Percentiles rank a stretch among this genome's conserved stretches.
Evolutionary conservation across 2,888 invertebrate species (phyloP).

Genomic region (Ectobius pallidus): DNA sequence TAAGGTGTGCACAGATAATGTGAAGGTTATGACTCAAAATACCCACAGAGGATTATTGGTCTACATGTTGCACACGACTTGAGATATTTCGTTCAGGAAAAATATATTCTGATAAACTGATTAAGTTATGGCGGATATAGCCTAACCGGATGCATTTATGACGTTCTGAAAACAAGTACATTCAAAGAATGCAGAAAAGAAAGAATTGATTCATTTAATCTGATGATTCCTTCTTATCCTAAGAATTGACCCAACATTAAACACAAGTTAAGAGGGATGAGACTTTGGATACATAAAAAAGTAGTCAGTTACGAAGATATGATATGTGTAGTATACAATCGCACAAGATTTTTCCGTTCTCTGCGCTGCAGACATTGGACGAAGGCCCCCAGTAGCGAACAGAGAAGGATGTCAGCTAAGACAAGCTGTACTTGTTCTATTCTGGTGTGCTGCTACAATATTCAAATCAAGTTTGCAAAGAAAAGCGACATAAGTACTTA

Average conservation of each 20-base stretch:
- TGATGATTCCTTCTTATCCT: conserved; percentile 5
- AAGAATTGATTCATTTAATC: conserved; percentile 36
- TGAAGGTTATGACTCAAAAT: no score
- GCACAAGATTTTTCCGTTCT: conserved; percentile 22
- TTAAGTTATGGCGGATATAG: no score
- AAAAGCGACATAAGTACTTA: background rate
- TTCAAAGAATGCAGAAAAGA: conserved; percentile 8
- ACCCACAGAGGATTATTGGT: no score
- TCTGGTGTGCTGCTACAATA: conserved; percentile 21
- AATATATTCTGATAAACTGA: no score
- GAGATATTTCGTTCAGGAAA: no score
- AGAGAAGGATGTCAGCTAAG: conserved; percentile 14
- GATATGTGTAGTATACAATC: conserved; percentile 31
- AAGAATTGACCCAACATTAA: background rate
- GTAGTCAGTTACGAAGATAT: conserved; percentile 32
- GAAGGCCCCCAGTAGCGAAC: conserved; percentile 34
- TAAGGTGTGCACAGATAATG: no score
- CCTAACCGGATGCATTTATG: no score
- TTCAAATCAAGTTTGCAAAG: conserved; percentile 22
- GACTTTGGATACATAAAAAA: conserved; percentile 32
- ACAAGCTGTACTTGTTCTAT: conserved; percentile 24
- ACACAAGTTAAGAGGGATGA: conserved; percentile 26
- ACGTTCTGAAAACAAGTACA: no score
- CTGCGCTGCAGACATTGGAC: background rate
- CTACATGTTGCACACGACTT: no score